phyloP scores from a whole-genome alignment of 2,113 vertebrate genomes.

The Microtus oregoni region DNA sequence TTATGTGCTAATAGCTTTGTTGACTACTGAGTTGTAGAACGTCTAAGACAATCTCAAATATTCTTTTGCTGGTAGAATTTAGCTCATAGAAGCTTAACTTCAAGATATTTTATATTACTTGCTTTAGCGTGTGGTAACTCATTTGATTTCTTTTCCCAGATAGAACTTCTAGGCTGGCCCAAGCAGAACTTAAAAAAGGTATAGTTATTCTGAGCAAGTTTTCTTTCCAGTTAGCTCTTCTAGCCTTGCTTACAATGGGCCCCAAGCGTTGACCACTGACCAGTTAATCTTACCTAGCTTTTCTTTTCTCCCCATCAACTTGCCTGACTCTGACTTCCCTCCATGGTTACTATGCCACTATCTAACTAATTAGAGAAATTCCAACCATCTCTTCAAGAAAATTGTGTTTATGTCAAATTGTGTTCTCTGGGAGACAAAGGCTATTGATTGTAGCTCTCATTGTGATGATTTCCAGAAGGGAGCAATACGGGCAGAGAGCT shows the following conservation, averaged over 20 bases:
- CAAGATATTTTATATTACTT: not conserved
- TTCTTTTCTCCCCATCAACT: not conserved
- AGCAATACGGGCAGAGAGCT: not conserved
- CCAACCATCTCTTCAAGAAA: not conserved
- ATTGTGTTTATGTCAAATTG: not conserved
- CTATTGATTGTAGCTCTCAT: not conserved
- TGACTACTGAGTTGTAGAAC: not conserved
- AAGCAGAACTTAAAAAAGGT: not conserved
- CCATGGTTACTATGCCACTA: not conserved
- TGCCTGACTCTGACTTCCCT: not conserved
- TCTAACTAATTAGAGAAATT: not conserved
- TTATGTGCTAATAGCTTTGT: not conserved
- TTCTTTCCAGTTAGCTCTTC: not conserved
- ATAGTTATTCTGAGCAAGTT: not conserved
- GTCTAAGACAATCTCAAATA: not conserved
- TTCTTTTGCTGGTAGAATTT: not conserved
- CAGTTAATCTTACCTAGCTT: conserved; percentile 11
- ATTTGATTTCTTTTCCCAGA: not conserved
- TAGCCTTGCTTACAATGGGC: not conserved
- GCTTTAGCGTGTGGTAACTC: accelerated
- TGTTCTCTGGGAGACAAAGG: not conserved
- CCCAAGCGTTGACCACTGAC: not conserved
- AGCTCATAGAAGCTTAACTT: not conserved
- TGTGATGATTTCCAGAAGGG: not conserved
- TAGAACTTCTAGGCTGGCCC: not conserved